A percentile compares a stretch with the other conserved stretches of the same genome.
These are phyloP conservation scores for Melinopterus prodromus DNA, from an alignment of 2,888 invertebrate species.

Conservation along the genomic window DNA sequence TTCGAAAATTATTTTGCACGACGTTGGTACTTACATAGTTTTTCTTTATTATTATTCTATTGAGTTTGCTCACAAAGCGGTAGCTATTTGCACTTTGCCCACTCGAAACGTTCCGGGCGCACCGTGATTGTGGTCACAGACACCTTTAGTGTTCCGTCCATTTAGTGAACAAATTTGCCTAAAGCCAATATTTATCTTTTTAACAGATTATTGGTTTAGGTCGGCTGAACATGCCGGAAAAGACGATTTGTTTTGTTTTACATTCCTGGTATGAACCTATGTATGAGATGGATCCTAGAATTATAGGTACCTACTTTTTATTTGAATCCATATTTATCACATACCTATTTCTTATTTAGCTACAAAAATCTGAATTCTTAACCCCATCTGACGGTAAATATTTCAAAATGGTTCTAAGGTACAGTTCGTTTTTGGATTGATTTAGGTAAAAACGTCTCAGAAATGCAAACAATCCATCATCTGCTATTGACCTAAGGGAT, in stretches of 20 bases:
- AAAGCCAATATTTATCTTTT: constrained; percentile 51
- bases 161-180: constrained; percentile 54
- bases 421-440: neutral
- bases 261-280: neutral
- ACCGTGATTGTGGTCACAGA: constrained; percentile 28
- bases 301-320: neutral
- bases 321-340: no score
- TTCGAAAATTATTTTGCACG: no score
- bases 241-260: neutral
- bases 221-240: constrained; percentile 23
- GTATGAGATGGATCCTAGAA: neutral
- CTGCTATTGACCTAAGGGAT: neutral
- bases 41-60: neutral
- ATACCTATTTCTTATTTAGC: no score
- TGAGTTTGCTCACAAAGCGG: constrained; percentile 21
- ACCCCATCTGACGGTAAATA: no score
- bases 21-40: neutral
- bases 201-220: constrained; percentile 56
- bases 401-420: no score
- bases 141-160: constrained; percentile 48
- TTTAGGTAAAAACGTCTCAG: neutral
- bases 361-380: no score
- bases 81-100: constrained; percentile 21
- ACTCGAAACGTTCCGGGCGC: neutral
- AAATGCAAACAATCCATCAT: neutral